phyloP scores from a whole-genome alignment of 2,113 vertebrate species.

The Trochalopteron elliotii region DNA sequence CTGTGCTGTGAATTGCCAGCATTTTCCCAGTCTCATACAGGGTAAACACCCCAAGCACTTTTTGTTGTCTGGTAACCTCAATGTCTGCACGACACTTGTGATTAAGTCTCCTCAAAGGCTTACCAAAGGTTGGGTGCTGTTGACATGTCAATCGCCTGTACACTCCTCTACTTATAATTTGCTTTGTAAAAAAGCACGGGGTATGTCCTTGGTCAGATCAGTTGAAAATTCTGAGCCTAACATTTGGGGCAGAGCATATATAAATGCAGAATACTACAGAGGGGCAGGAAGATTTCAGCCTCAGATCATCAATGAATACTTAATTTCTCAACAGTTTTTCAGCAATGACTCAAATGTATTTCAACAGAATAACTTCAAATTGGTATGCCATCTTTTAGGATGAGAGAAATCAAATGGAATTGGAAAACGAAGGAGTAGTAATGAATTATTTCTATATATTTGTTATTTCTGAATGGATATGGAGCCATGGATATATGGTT shows the following conservation, averaged over 20 bases:
- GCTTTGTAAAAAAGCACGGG: not conserved
- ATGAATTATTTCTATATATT: not conserved
- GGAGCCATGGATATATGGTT: not conserved
- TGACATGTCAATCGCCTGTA: not conserved
- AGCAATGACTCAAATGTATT: not conserved
- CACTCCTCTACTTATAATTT: not conserved
- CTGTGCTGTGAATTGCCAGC: not conserved
- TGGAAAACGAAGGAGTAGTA: not conserved
- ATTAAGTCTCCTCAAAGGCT: not conserved
- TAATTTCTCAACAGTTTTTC: not conserved
- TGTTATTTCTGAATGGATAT: not conserved
- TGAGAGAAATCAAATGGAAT: not conserved
- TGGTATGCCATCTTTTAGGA: not conserved
- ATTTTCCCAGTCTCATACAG: not conserved
- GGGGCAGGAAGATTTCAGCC: not conserved
- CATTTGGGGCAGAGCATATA: not conserved
- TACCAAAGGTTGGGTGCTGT: not conserved
- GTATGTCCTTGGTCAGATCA: not conserved
- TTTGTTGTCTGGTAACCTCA: not conserved
- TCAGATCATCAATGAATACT: not conserved
- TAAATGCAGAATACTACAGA: not conserved
- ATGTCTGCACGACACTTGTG: not conserved
- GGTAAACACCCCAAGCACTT: not conserved
- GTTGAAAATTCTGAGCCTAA: not conserved
- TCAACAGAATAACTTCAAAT: not conserved